Evolutionary conservation across 2,888 invertebrate genomes (phyloP), one percentile per base, ranked within the genome.

Genomic region (Noctua pronuba): DNA sequence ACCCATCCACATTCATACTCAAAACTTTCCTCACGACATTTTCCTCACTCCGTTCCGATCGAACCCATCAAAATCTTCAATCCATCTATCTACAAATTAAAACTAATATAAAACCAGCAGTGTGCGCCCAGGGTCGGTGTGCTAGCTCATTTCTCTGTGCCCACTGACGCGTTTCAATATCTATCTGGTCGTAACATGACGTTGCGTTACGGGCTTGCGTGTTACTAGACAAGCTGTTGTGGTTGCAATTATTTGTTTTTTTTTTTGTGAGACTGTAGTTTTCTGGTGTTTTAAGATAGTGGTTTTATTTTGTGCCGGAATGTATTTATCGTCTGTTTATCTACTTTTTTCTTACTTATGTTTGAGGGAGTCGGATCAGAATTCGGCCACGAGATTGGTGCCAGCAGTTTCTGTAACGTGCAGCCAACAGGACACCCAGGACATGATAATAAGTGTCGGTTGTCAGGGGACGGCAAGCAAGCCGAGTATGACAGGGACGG

Each of bases 81-180:
- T 31, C 2, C 1, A 21, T 60, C 0, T 10, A 21, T 60, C 0
- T 10, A 41, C 13, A 65, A 44, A 44, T 52, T 52, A 11, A 66
- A 66, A 79, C 0, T 4, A 52, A 74, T 44, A 35, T 65, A 71
- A 72, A 78, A 83, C 64, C 28, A 86, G 70, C 64, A 67, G 58
- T 55, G 35, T 4, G n/a, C n/a, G 38, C 24, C 60, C 82, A 88
- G 83, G 88, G 90, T 88, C 87, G 69, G 62, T 81, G 82, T 46
- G 79, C 86, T 68, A 46, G 80, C 86, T 86, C 86, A 89, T 90
- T 89, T 87, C 86, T 87, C 81, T 84, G 55, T 49, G 77, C 2
- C 66, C 77, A 88, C 31, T 89, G 84, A 77, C 60, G 89, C 86
- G 79, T 83, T 65, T 52, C 86, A 55, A 84, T 84, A 77, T 84